Evolutionary conservation across 2,888 invertebrate genomes (phyloP).

Genomic region (Erannis defoliaria): DNA sequence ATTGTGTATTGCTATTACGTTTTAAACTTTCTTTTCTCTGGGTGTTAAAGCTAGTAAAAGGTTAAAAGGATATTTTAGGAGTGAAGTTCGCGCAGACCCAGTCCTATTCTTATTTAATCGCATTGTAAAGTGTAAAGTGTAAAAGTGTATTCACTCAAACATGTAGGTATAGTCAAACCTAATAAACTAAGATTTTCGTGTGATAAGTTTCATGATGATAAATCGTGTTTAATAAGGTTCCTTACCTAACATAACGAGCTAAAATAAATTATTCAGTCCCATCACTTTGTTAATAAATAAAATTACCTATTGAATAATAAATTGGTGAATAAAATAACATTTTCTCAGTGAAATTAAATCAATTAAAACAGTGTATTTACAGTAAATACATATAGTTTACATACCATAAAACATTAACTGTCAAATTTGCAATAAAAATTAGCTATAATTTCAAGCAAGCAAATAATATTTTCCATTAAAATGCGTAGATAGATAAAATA

Average conservation of each 20-base stretch:
- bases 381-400: conserved; percentile 7
- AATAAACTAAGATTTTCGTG: background rate
- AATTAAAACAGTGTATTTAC: conserved; percentile 41
- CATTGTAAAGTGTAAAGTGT: too few relatives aligned
- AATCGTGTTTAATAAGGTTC: too few relatives aligned
- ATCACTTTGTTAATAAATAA: conserved; percentile 60
- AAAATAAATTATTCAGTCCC: conserved; percentile 68
- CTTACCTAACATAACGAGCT: conserved; percentile 54
- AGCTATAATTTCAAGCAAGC: conserved; percentile 39
- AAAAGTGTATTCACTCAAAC: background rate
- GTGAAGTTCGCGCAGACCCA: too few relatives aligned
- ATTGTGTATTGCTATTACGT: too few relatives aligned
- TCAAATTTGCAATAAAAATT: conserved; percentile 34
- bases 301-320: conserved; percentile 43
- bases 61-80: too few relatives aligned
- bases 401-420: conserved; percentile 12
- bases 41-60: too few relatives aligned
- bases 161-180: too few relatives aligned
- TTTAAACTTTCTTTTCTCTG: too few relatives aligned
- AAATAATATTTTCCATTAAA: conserved; percentile 6
- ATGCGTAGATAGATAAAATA: background rate
- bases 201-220: too few relatives aligned
- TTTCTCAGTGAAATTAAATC: conserved; percentile 52
- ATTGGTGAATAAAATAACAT: conserved; percentile 42
- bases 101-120: too few relatives aligned